Percentiles rank a stretch among this genome's conserved stretches.
phyloP scores from a whole-genome alignment of 2,888 invertebrate genomes.

The Andrena haemorrhoa region DNA sequence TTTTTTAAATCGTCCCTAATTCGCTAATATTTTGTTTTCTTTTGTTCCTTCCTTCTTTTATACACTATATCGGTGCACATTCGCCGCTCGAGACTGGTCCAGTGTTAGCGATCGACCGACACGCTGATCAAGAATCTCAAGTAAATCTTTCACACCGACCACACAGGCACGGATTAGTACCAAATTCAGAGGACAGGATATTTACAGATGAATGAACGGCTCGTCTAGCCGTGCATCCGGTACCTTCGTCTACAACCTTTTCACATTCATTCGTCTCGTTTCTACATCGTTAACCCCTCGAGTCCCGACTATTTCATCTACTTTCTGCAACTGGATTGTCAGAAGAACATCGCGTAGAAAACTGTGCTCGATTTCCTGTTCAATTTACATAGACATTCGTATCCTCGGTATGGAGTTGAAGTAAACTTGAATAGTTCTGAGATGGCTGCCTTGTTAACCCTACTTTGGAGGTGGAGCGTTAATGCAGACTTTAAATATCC shows the following conservation, averaged over 20 bases:
- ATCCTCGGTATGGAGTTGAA: neutral
- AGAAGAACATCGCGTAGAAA: neutral
- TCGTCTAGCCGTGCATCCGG: conserved; percentile 18
- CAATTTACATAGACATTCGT: neutral
- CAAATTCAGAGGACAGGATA: conserved; percentile 74
- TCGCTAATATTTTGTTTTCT: conserved; percentile 77
- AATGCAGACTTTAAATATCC: neutral
- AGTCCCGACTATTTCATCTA: conserved; percentile 2
- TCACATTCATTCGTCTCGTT: neutral
- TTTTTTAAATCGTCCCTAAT: conserved; percentile 79
- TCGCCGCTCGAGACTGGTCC: conserved; percentile 76
- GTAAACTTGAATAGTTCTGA: neutral
- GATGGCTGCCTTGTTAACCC: neutral
- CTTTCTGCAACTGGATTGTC: neutral
- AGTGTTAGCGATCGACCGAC: conserved; percentile 67
- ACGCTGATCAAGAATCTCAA: conserved; percentile 69
- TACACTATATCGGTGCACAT: conserved; percentile 81
- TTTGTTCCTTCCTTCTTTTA: conserved; percentile 70
- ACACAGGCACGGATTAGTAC: conserved; percentile 74
- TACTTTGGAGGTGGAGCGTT: neutral
- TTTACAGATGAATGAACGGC: conserved; percentile 66
- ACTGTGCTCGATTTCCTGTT: neutral
- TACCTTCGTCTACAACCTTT: neutral
- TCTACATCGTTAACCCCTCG: conserved; percentile 35
- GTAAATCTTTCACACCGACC: conserved; percentile 65